phyloP scores from a whole-genome alignment of 1,140 invertebrate species.

The Magallana ariakensis region DNA sequence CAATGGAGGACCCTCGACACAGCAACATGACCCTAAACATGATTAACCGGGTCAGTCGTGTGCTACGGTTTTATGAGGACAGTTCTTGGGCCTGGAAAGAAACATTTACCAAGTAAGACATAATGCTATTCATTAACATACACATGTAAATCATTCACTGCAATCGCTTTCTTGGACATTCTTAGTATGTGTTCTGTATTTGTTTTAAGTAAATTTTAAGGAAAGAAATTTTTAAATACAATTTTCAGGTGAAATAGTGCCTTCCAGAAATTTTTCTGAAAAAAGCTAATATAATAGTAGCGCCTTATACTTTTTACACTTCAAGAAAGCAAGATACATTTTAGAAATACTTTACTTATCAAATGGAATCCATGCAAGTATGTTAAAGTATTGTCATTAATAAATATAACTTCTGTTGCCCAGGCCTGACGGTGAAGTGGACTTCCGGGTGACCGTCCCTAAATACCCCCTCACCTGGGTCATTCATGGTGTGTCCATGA shows the following conservation, averaged over 20 bases:
- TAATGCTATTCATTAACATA: neutral
- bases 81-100: conserved; percentile 95
- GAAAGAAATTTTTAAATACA: no score
- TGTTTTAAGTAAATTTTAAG: no score
- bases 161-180: no score
- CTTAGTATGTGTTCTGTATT: no score
- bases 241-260: no score
- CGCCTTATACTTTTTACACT: no score
- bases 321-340: no score
- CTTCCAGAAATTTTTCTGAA: no score
- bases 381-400: neutral
- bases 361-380: no score
- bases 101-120: conserved; percentile 90
- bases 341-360: no score
- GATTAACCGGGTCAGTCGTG: conserved; percentile 87
- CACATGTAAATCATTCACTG: no score
- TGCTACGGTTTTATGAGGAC: conserved; percentile 94
- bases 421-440: conserved; percentile 78
- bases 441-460: conserved; percentile 92
- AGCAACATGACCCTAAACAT: conserved; percentile 87
- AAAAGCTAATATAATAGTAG: no score
- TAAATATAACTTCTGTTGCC: conserved; percentile 35
- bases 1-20: conserved; percentile 60
- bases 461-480: conserved; percentile 93
- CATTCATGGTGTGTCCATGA: conserved; percentile 94